Conservation (phyloP, 2,888 invertebrate genomes). For the Dasysyrphus tricinctus region DNA sequence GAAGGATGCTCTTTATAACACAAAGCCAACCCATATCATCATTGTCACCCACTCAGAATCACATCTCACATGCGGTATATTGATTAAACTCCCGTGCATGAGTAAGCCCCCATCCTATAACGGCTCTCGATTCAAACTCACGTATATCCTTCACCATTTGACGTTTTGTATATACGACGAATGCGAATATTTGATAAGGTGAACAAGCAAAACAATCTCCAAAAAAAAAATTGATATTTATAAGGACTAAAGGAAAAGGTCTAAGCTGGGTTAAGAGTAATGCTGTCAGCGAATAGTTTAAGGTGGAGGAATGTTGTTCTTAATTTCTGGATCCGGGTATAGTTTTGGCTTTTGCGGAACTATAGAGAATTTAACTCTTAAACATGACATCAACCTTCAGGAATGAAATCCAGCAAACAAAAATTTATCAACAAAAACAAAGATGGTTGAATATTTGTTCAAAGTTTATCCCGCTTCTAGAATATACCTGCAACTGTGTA, state of each 20-base stretch:
- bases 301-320: not conserved
- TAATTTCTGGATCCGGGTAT: not conserved
- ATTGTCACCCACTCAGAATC: constrained; percentile 45
- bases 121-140: constrained; percentile 10
- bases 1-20: constrained; percentile 11
- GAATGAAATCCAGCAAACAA: not conserved
- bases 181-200: constrained; percentile 64
- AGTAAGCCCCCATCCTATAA: not conserved
- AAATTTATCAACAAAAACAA: no score
- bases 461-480: no score
- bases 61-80: constrained; percentile 56
- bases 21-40: constrained; percentile 7
- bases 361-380: not conserved
- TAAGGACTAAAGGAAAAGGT: constrained; percentile 37
- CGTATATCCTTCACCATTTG: constrained; percentile 31
- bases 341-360: not conserved
- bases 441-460: no score
- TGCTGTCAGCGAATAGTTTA: constrained; percentile 44
- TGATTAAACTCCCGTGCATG: constrained; percentile 56
- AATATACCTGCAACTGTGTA: no score
- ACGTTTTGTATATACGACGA: constrained; percentile 30
- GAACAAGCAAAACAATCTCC: constrained; percentile 19
- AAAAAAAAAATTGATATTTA: constrained; percentile 1
- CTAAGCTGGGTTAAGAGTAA: constrained; percentile 66
- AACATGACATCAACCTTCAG: not conserved